Percentiles rank a stretch among this genome's conserved stretches.
Conservation (phyloP, 2,113 vertebrate species). For the Maccullochella peelii region DNA sequence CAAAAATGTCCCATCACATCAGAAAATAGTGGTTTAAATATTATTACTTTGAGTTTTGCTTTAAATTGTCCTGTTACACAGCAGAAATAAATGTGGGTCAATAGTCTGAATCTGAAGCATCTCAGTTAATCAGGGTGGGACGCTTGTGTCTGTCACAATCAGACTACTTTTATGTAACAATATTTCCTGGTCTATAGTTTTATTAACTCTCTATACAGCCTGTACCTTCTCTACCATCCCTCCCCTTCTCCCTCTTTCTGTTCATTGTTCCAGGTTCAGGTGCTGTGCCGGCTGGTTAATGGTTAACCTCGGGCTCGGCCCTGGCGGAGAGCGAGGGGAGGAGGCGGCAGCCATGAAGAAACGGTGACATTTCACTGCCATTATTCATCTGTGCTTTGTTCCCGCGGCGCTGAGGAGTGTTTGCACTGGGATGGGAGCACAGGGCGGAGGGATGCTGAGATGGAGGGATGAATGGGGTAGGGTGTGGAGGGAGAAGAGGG, state of each 20-base stretch:
- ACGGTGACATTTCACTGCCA: constrained; percentile 85
- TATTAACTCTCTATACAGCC: background rate
- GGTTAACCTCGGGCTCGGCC: constrained; percentile 77
- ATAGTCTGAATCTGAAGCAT: background rate
- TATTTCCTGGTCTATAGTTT: background rate
- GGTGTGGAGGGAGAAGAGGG: constrained; percentile 58
- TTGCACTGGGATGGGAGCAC: constrained; percentile 82
- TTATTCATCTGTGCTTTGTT: constrained; percentile 86
- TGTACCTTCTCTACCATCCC: constrained; percentile 19
- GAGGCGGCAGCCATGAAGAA: constrained; percentile 78
- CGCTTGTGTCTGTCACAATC: background rate
- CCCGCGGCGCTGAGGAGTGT: constrained; percentile 73
- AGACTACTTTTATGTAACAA: background rate
- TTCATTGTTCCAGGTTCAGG: constrained; percentile 75
- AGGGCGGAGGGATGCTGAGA: constrained; percentile 71
- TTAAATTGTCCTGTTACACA: background rate
- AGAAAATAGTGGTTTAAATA: background rate
- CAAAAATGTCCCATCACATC: background rate
- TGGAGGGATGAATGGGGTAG: constrained; percentile 73
- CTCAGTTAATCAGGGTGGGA: background rate
- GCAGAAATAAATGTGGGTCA: background rate
- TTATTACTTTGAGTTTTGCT: background rate
- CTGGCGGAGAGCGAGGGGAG: constrained; percentile 53
- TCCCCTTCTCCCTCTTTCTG: constrained; percentile 48
- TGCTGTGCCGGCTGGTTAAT: constrained; percentile 80